Base-by-base conservation (phyloP, 1,140 invertebrate species). In the Heliconius himera region DNA sequence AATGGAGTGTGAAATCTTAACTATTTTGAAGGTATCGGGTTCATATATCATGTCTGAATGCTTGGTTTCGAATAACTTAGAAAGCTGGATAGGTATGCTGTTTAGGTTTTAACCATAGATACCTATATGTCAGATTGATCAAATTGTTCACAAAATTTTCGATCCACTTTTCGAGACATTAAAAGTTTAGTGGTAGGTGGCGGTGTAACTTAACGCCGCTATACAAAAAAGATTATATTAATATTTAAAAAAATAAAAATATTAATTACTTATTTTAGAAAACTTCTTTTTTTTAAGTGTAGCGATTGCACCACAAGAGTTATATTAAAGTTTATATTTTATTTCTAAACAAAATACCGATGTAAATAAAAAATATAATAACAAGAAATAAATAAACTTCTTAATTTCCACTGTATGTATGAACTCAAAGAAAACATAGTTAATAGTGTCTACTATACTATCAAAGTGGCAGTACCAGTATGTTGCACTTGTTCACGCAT, bases 401-500 rank as follows among this genome's bases (percentile, higher is more conserved):
- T 66, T 66, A 26, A 8, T 3, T 26, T 5, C 9, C 22, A 3
- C 8, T n/a, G 26, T 26, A 66, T 11, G 56, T 60, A n/a, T 20
- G n/a, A n/a, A 60, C 60, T 60, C 26, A 66, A 66, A 66, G 60
- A 66, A 66, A 66, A 29, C n/a, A 56, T 66, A 46, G 13, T 46
- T 16, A 16, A 16, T 46, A 29, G 3, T 20, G 26, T 11, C 46
- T 3, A 49, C 22, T 66, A 66, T 22, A 66, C 56, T 66, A 66
- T 66, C 26, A 66, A 66, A 66, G 26, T 66, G 22, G 0, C 29
- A 66, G 41, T 1, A 16, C 16, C 4, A 46, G 22, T 26, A 66
- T 16, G 60, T 5, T 1, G 13, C 26, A 66, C 60, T 72, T 72
- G 70, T 72, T 72, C 70, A 72, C 36, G 70, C 70, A 72, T 72